Conservation (phyloP, 2,888 invertebrate genomes). For the Agrochola lota region DNA sequence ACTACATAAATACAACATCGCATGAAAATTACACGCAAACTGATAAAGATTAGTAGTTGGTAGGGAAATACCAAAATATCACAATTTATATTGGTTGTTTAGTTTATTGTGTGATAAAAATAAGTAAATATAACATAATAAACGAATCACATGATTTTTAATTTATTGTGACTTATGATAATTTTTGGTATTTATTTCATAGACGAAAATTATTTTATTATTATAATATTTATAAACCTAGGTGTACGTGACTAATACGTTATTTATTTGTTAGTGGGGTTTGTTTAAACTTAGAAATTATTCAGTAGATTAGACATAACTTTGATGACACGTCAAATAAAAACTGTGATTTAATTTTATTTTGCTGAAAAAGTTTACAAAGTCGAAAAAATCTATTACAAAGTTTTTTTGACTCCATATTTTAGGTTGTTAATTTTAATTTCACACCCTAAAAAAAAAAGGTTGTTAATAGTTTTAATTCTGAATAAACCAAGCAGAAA, state of each 20-base stretch:
- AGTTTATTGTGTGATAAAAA: slow-evolving; percentile 42
- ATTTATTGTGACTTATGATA: background rate
- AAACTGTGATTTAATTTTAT: background rate
- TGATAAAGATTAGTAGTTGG: slow-evolving; percentile 28
- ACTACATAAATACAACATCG: background rate
- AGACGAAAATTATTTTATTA: background rate
- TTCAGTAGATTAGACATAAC: background rate
- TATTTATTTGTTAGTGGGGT: background rate
- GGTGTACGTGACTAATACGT: background rate
- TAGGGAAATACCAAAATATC: slow-evolving; percentile 29
- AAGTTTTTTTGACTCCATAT: too few species aligned
- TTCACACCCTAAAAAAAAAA: too few species aligned
- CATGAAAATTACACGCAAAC: slow-evolving; percentile 10
- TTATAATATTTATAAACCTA: slow-evolving; percentile 13
- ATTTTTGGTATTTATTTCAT: slow-evolving; percentile 13
- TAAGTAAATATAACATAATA: slow-evolving; percentile 38
- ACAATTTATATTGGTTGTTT: slow-evolving; percentile 28
- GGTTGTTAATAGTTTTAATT: too few species aligned
- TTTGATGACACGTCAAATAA: background rate
- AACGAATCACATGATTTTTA: slow-evolving; percentile 33
- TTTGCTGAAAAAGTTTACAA: background rate
- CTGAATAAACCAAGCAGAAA: too few species aligned
- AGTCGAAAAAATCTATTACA: background rate
- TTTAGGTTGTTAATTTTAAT: background rate
- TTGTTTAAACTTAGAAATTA: background rate